Base-by-base conservation (phyloP, 2,797 vertebrate genomes). In the Galaxias olidus region DNA sequence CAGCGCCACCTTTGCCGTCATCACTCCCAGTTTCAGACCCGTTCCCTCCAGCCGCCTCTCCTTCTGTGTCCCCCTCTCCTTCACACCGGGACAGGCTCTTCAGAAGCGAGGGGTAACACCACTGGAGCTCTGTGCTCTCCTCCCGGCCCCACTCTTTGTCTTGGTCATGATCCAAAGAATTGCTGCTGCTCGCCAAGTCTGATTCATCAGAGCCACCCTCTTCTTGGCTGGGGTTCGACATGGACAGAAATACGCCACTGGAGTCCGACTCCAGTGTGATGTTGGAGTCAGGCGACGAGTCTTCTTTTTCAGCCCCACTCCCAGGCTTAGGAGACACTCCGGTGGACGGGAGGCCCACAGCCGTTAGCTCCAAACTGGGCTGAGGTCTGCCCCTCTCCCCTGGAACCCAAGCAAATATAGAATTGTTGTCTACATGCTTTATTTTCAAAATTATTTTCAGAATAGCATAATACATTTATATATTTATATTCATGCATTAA, bases 261-360 rank as follows among this genome's bases (percentile, higher is more conserved):
- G 92, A 92, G 71, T 93, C 91, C 0, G 89, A 92, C 66, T 92
- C 91, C 59, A 91, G 57, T 0, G 89, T 91, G 6, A 89, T 65
- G 72, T 92, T 91, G 13, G 91, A 92, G 78, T 92, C 89, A 67
- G 91, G 92, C 63, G 92, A 92, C 72, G 84, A 75, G 86, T 90
- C 87, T 84, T 91, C 86, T 68, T 92, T 86, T 60, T 61, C 76
- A 18, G 80, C 43, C 8, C 68, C 64, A 53, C 18, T 20, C 18
- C 51, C 15, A 19, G 43, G 40, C 46, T 20, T 12, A 63, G 8
- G 78, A 68, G 17, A 64, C 68, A 69, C 58, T 82, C 82, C 20
- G 68, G 10, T 12, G 84, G 74, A 60, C n/a, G 79, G 71, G 47
- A 79, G 72, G 5, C 69, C 70, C 66, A 69, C 53, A 10, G 71